Conservation (phyloP, 2,888 invertebrate species). For the Watsonalla binaria region DNA sequence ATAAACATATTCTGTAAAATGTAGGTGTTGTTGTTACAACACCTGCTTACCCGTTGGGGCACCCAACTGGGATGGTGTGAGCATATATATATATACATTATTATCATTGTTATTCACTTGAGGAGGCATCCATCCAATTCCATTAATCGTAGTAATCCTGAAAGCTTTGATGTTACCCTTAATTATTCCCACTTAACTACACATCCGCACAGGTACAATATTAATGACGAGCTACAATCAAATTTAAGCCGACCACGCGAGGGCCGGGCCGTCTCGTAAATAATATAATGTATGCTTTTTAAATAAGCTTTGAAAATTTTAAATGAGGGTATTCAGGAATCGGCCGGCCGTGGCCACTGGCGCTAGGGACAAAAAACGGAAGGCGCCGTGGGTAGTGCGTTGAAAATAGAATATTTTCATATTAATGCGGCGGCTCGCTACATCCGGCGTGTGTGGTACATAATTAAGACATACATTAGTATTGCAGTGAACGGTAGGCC, state of each 20-base stretch:
- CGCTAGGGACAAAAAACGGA: constrained; percentile 10
- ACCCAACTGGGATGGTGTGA: too few species aligned
- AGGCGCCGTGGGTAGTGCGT: constrained; percentile 10
- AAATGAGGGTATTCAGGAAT: constrained; percentile 17
- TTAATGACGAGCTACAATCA: not conserved
- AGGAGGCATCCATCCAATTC: too few species aligned
- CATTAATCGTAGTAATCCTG: not conserved
- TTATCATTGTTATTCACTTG: too few species aligned
- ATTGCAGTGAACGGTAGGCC: constrained; percentile 12
- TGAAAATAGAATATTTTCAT: constrained; percentile 40
- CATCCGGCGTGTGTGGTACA: constrained; percentile 30
- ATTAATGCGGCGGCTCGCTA: constrained; percentile 29
- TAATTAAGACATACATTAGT: constrained; percentile 38
- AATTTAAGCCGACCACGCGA: constrained; percentile 10
- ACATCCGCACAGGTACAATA: not conserved
- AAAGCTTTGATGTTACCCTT: not conserved
- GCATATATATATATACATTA: too few species aligned
- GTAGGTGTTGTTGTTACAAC: too few species aligned
- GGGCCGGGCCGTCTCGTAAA: constrained; percentile 5
- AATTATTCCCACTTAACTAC: not conserved
- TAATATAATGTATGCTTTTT: constrained; percentile 28
- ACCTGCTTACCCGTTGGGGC: too few species aligned
- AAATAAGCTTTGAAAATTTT: constrained; percentile 30
- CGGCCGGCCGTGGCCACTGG: not conserved
- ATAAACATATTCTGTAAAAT: too few species aligned